These are phyloP conservation scores for Carassius auratus DNA, from an alignment of 2,113 vertebrate species.

Conservation along the genomic window DNA sequence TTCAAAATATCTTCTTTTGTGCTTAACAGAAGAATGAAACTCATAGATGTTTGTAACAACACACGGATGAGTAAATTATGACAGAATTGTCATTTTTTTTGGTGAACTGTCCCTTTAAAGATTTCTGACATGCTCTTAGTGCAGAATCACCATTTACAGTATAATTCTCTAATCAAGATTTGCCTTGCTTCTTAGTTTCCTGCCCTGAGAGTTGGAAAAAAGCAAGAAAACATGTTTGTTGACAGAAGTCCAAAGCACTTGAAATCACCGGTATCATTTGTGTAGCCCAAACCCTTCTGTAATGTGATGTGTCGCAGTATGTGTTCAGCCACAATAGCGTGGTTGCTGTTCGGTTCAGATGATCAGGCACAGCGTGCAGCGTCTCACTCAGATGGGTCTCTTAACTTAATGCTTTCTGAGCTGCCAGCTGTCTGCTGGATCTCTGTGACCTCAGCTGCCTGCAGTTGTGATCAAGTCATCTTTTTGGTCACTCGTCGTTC, in stretches of 20 bases:
- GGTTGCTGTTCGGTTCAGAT: background rate
- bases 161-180: background rate
- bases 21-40: no score
- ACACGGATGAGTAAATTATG: no score
- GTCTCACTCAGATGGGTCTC: background rate
- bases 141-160: background rate
- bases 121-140: background rate
- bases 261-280: background rate
- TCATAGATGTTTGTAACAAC: no score
- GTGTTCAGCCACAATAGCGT: background rate
- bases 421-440: constrained; percentile 17
- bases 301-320: constrained; percentile 1
- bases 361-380: constrained; percentile 1
- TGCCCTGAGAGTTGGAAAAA: background rate
- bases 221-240: constrained; percentile 1
- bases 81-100: no score
- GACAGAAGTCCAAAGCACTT: constrained; percentile 1
- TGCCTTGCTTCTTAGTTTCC: background rate
- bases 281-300: background rate
- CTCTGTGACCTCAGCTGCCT: constrained; percentile 32
- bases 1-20: no score
- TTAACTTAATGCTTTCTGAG: background rate
- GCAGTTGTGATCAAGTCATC: constrained; percentile 23
- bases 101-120: background rate
- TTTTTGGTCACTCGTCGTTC: constrained; percentile 7